Base-by-base conservation (phyloP, 2,888 invertebrate genomes). In the Candidula unifasciata region DNA sequence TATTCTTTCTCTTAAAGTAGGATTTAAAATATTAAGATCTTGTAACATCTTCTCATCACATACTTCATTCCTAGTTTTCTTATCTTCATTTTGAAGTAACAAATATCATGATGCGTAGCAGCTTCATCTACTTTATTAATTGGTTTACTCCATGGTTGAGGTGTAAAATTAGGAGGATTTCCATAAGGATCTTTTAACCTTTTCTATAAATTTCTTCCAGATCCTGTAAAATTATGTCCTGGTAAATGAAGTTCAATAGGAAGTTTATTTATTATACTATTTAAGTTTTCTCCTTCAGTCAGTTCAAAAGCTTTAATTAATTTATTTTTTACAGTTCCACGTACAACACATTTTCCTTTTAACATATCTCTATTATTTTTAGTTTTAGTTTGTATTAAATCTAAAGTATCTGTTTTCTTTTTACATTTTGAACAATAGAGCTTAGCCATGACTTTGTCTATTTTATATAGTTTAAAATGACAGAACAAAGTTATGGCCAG, bases 161-260 rank as follows among this genome's bases (percentile, higher is more conserved):
- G 64, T 35, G 79, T 66, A 57, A 64, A 57, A 57, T 78, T 35
- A 10, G 78, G 78, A 33, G 54, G 57, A 64, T 54, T 37, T 33
- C 18, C 54, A 27, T 79, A 37, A 3, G 30, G n/a, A 66, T 24
- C 79, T 44, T 73, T 73, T 44, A 44, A 60, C 18, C 60, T 60
- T 18, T 60, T 60, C n/a, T 73, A n/a, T 71, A 68, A 68, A 33
- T 68, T 68, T 33, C 33, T 33, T 30, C 68, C 68, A 33, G 68
- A 33, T 18, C 68, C 68, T 68, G 68, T 68, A 68, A 30, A 68
- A 68, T 68, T 68, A 68, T 68, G 68, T 33, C 68, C 68, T 44
- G 73, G 85, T 8, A 85, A 44, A 80, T 85, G 83, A 71, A 83
- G 74, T 83, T 83, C 86, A 69, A 83, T 33, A n/a, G 83, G 83